Percentiles rank a stretch among this genome's conserved stretches.
Conservation (phyloP, 2,113 vertebrate genomes). For the Vulpes lagopus region DNA sequence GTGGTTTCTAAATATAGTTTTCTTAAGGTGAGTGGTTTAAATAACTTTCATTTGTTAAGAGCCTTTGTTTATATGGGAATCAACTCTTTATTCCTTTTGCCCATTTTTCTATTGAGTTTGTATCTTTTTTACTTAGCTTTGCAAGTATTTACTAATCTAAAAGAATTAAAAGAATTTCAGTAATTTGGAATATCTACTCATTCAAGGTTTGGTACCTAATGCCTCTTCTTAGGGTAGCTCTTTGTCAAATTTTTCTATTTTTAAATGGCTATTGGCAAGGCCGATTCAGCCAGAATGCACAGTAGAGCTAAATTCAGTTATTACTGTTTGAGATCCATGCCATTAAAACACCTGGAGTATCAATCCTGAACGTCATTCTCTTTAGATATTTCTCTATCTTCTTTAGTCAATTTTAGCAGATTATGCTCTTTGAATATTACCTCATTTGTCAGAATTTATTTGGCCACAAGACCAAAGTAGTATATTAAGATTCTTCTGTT, state of each 20-base stretch:
- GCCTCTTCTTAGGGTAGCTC: neutral
- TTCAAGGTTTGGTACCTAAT: neutral
- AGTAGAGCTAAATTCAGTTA: neutral
- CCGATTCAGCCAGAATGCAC: neutral
- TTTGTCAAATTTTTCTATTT: neutral
- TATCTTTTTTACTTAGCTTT: neutral
- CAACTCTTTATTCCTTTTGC: neutral
- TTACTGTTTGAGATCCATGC: neutral
- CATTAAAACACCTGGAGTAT: neutral
- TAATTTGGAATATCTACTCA: neutral
- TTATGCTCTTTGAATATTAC: neutral
- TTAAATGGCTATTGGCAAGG: neutral
- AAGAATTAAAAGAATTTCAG: neutral
- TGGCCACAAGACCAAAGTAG: neutral
- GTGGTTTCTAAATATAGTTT: neutral
- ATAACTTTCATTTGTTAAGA: neutral
- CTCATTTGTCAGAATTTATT: neutral
- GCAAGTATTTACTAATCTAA: too few relatives aligned
- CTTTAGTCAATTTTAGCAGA: constrained; percentile 20
- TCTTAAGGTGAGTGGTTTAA: neutral
- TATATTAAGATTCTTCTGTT: neutral
- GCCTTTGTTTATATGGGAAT: neutral
- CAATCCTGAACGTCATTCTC: neutral
- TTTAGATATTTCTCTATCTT: neutral
- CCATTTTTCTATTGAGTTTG: neutral